These are phyloP conservation scores for Fragum whitleyi DNA, from an alignment of 2,888 invertebrate genomes.

Conservation along the genomic window DNA sequence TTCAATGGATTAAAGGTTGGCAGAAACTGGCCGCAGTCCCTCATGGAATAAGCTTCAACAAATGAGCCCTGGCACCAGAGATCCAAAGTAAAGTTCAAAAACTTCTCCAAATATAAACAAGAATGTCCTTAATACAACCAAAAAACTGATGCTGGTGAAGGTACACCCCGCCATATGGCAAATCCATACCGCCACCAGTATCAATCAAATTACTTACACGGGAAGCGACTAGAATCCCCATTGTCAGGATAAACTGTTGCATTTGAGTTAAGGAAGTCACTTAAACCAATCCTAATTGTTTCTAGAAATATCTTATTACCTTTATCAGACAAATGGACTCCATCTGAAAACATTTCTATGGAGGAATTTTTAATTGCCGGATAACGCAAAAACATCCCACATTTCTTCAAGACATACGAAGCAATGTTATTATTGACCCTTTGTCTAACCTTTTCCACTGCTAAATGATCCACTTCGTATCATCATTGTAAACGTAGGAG, in stretches of 20 bases:
- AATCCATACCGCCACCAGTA: constrained; percentile 4
- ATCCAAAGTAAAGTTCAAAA: too few relatives aligned
- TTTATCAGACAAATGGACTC: too few relatives aligned
- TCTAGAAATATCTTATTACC: neutral
- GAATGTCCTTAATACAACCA: neutral
- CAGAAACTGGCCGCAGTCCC: neutral
- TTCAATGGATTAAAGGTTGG: neutral
- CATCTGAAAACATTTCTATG: neutral
- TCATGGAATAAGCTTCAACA: neutral
- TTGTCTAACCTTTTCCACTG: too few relatives aligned
- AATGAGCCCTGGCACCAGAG: too few relatives aligned
- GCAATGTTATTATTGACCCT: too few relatives aligned
- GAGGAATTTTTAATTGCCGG: neutral
- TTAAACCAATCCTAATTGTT: neutral
- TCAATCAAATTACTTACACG: neutral
- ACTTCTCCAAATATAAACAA: too few relatives aligned
- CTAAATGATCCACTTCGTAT: neutral
- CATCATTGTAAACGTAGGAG: neutral
- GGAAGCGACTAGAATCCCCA: neutral
- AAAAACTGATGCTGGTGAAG: neutral
- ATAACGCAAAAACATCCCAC: neutral
- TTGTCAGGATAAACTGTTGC: neutral
- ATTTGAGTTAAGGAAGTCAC: neutral
- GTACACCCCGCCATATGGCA: neutral
- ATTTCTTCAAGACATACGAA: too few relatives aligned